Evolutionary conservation across 2,797 vertebrate species (phyloP).

Genomic region (Picus viridis): DNA sequence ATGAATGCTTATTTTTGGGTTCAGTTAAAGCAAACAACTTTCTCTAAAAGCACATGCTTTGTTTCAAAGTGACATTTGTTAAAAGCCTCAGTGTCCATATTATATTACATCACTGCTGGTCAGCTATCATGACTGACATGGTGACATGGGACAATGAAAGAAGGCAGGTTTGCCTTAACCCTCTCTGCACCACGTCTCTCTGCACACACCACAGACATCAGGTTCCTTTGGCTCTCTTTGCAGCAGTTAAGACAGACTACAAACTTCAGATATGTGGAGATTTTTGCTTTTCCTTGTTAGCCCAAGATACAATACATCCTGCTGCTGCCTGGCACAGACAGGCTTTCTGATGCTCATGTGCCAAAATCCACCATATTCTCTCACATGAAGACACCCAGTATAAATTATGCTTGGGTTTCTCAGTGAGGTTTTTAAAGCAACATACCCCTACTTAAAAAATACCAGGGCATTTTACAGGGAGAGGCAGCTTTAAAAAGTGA

Average conservation of each 20-base stretch:
- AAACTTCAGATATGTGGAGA: fast-evolving
- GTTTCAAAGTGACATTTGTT: constrained; percentile 42
- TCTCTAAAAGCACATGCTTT: not conserved
- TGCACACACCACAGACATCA: fast-evolving
- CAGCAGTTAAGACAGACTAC: not conserved
- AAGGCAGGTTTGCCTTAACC: constrained; percentile 38
- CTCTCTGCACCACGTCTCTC: not conserved
- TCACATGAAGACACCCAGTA: not conserved
- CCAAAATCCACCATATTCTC: not conserved
- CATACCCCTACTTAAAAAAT: not conserved
- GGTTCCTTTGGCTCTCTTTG: not conserved
- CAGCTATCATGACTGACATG: not conserved
- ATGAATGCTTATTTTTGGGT: constrained; percentile 26
- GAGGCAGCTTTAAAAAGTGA: not conserved
- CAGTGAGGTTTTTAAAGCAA: not conserved
- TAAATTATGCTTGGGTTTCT: not conserved
- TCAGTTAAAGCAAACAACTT: constrained; percentile 41
- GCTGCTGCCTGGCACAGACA: not conserved
- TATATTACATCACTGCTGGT: constrained; percentile 7
- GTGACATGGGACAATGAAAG: not conserved
- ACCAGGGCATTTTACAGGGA: not conserved
- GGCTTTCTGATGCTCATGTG: not conserved
- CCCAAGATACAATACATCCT: not conserved
- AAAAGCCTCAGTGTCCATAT: constrained; percentile 4
- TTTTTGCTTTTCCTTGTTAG: not conserved